These are phyloP conservation scores for Orientallactaga sibirica DNA, from an alignment of 2,797 vertebrate genomes.

Conservation along the genomic window DNA sequence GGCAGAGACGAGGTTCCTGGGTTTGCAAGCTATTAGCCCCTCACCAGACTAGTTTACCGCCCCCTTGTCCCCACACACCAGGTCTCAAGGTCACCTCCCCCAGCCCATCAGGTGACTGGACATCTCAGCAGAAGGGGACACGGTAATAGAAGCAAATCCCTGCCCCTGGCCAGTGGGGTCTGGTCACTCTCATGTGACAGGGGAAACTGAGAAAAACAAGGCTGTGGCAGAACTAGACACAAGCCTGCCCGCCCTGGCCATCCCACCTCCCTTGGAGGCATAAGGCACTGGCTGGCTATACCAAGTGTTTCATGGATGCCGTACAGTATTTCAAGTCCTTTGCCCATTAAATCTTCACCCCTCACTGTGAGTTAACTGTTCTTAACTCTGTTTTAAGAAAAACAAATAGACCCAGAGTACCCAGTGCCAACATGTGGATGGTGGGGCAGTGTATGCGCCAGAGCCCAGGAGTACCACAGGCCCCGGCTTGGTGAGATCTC, in stretches of 20 bases:
- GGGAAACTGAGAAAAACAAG: neutral
- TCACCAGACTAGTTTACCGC: neutral
- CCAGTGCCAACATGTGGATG: neutral
- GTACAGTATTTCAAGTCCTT: neutral
- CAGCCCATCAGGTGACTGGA: accelerated
- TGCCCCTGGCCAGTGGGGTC: neutral
- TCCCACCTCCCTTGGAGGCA: neutral
- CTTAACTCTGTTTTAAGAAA: neutral
- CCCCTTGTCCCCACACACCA: neutral
- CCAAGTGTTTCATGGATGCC: neutral
- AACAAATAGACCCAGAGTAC: neutral
- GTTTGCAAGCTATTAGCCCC: slow-evolving; percentile 52
- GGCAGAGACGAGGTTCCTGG: slow-evolving; percentile 39
- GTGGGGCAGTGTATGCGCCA: neutral
- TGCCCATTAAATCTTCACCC: neutral
- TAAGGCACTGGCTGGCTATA: neutral
- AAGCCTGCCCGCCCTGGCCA: neutral
- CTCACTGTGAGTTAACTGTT: neutral
- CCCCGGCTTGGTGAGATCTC: neutral
- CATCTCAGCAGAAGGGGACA: neutral
- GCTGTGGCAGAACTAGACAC: neutral
- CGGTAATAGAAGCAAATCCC: neutral
- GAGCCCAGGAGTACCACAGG: neutral
- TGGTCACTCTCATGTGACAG: neutral
- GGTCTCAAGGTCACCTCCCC: slow-evolving; percentile 71